Evolutionary conservation across 2,797 vertebrate species (phyloP).

Genomic region (Esox lucius): DNA sequence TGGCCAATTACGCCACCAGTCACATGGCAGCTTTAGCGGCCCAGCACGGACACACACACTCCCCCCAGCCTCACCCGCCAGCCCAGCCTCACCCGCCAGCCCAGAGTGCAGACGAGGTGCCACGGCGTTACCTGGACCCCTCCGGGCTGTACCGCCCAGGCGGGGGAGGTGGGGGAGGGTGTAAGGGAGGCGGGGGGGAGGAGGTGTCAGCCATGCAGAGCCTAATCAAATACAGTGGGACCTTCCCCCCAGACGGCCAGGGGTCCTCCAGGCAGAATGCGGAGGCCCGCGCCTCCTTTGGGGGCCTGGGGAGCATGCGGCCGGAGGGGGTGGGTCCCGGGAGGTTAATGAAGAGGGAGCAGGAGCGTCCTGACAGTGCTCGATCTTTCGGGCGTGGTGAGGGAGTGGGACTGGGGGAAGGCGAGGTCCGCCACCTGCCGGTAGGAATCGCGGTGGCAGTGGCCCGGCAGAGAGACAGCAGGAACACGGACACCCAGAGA

Average conservation of each 20-base stretch:
- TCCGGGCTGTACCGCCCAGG: conserved; percentile 68
- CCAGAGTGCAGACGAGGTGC: conserved; percentile 56
- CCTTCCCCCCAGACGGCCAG: conserved; percentile 83
- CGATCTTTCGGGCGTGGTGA: conserved; percentile 80
- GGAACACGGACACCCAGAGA: conserved; percentile 67
- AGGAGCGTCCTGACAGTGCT: conserved; percentile 89
- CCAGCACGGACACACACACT: conserved; percentile 81
- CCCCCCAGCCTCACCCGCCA: conserved; percentile 2
- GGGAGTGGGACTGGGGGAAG: conserved; percentile 68
- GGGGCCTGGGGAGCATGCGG: conserved; percentile 86
- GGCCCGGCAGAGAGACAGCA: conserved; percentile 92
- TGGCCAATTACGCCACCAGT: conserved; percentile 88
- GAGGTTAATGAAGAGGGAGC: conserved; percentile 88
- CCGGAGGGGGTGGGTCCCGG: conserved; percentile 74
- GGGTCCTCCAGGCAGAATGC: conserved; percentile 73
- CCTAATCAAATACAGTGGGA: conserved; percentile 96
- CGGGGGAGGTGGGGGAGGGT: conserved; percentile 47
- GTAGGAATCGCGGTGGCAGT: conserved; percentile 96
- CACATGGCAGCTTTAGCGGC: conserved; percentile 92
- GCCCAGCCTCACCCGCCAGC: background rate
- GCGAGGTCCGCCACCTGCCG: conserved; percentile 91
- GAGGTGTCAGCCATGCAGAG: conserved; percentile 97
- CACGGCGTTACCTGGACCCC: conserved; percentile 86
- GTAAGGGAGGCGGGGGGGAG: conserved; percentile 52
- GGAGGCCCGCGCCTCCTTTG: conserved; percentile 85